Evolutionary conservation across 1,140 invertebrate species (phyloP).

Genomic region (Idris sp.): DNA sequence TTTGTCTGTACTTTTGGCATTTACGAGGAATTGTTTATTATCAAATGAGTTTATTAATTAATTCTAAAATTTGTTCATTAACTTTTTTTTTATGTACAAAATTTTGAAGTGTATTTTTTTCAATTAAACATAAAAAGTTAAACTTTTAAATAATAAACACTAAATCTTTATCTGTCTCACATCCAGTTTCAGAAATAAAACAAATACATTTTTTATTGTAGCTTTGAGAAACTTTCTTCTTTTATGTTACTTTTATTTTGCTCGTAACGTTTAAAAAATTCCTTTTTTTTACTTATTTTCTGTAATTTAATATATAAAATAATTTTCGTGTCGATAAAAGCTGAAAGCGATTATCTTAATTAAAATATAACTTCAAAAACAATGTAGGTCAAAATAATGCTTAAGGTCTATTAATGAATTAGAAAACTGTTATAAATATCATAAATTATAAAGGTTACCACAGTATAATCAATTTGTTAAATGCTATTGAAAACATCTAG

Average conservation of each 20-base stretch:
- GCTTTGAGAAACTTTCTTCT: slow-evolving; percentile 1
- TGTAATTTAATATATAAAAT: slow-evolving; percentile 5
- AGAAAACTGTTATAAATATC: background rate
- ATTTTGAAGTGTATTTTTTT: too few species aligned
- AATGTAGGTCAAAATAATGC: background rate
- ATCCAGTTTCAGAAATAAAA: background rate
- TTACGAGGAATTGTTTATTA: too few species aligned
- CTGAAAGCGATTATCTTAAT: slow-evolving; percentile 1
- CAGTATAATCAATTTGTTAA: background rate
- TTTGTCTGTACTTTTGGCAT: background rate
- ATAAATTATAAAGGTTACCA: background rate
- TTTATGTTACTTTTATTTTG: background rate
- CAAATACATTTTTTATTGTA: background rate
- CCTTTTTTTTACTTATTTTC: background rate
- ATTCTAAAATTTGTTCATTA: too few species aligned
- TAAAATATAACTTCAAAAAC: slow-evolving; percentile 1
- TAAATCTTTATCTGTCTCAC: background rate
- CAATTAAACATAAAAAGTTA: too few species aligned
- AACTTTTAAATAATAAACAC: background rate
- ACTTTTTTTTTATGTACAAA: too few species aligned
- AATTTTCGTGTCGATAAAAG: background rate
- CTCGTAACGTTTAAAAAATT: background rate
- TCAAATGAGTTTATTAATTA: too few species aligned
- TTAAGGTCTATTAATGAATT: slow-evolving; percentile 5
- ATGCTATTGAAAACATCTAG: slow-evolving; percentile 3